A percentile compares a stretch with the other conserved stretches of the same genome.
These are phyloP conservation scores for Oxyruncus cristatus DNA, from an alignment of 2,113 vertebrate species.

Conservation along the genomic window DNA sequence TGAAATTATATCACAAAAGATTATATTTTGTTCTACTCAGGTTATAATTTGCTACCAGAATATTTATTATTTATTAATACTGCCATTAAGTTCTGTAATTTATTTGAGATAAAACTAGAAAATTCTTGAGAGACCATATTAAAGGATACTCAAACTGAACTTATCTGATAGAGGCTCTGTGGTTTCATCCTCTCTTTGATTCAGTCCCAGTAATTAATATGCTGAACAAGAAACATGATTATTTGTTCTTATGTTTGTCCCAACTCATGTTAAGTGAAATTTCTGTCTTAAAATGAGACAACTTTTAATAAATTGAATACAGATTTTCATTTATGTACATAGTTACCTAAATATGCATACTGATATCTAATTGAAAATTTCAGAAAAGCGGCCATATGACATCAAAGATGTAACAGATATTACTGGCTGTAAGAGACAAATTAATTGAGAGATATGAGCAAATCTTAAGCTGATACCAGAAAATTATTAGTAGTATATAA, in stretches of 20 bases:
- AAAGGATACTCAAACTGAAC: background rate
- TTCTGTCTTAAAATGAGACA: background rate
- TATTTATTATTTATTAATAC: background rate
- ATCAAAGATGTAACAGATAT: background rate
- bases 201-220: background rate
- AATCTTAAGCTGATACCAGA: background rate
- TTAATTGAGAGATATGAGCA: background rate
- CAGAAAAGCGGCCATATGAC: background rate
- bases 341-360: background rate
- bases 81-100: background rate
- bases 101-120: background rate
- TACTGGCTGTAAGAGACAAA: background rate
- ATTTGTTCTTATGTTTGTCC: background rate
- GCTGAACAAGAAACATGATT: background rate
- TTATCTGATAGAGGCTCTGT: background rate
- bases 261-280: background rate
- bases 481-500: background rate
- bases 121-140: background rate
- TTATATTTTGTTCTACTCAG: background rate
- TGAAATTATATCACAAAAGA: background rate
- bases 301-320: background rate
- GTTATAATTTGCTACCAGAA: background rate
- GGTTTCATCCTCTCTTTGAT: background rate
- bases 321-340: background rate
- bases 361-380: background rate